Evolutionary conservation across 2,888 invertebrate species (phyloP).

Genomic region (Rambutsinella grinnellia): DNA sequence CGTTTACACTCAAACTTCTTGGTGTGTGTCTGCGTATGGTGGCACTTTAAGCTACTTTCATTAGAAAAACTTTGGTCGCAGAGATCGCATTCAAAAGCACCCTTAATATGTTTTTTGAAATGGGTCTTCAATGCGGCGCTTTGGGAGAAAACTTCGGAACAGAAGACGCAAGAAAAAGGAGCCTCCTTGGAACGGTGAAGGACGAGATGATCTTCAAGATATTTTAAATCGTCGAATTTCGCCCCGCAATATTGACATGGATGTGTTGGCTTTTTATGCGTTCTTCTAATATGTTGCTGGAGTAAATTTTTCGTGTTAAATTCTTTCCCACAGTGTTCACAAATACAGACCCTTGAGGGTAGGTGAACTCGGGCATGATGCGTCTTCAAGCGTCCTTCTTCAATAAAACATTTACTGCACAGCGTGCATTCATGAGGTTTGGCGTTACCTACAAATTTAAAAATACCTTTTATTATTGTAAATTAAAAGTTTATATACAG

Average conservation of each 20-base stretch:
- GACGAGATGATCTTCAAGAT: slow-evolving; percentile 10
- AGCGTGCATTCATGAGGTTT: slow-evolving; percentile 13
- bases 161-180: slow-evolving; percentile 13
- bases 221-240: not conserved
- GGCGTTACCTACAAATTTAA: slow-evolving; percentile 5
- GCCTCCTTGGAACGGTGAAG: slow-evolving; percentile 7
- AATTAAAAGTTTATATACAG: not conserved
- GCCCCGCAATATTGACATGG: too few species aligned
- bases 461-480: not conserved
- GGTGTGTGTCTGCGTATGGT: slow-evolving; percentile 12
- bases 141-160: not conserved
- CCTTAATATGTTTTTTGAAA: not conserved
- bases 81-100: not conserved
- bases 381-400: not conserved
- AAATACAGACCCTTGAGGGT: not conserved
- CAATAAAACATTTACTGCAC: slow-evolving; percentile 5
- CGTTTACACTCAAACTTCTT: slow-evolving; percentile 2
- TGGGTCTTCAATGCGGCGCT: not conserved
- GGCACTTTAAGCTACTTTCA: not conserved
- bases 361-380: slow-evolving; percentile 8
- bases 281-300: slow-evolving; percentile 1
- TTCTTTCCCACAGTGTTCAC: slow-evolving; percentile 17
- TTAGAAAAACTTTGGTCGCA: slow-evolving; percentile 5
- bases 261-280: not conserved
- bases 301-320: not conserved